These are phyloP conservation scores for Babylonia areolata DNA, from an alignment of 1,140 invertebrate genomes.

Conservation along the genomic window DNA sequence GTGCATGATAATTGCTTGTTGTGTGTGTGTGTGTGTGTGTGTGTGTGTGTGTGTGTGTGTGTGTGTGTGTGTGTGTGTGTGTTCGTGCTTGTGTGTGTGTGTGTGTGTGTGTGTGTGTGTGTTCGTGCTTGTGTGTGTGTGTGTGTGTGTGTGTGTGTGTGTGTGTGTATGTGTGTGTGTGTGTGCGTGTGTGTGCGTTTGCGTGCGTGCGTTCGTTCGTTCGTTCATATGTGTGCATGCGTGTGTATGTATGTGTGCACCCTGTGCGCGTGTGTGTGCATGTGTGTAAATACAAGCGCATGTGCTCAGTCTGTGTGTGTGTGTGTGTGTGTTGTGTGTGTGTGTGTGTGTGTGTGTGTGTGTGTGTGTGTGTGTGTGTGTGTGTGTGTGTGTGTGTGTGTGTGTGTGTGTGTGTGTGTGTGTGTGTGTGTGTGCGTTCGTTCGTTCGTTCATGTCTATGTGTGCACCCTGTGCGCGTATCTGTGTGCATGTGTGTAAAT, in stretches of 20 bases:
- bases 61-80: background rate
- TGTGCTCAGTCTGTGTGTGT: too few species aligned
- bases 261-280: background rate
- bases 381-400: background rate
- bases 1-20: background rate
- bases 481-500: too few species aligned
- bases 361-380: background rate
- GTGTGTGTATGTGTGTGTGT: background rate
- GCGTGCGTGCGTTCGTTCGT: background rate
- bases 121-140: background rate
- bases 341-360: background rate
- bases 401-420: background rate
- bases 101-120: background rate
- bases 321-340: too few species aligned
- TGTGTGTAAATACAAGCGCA: too few species aligned
- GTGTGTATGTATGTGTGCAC: background rate
- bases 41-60: background rate
- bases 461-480: background rate
- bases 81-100: background rate
- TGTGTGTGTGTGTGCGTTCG: background rate
- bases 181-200: background rate
- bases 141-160: slow-evolving; percentile 25
- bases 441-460: background rate
- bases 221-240: background rate
- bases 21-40: background rate